Evolutionary conservation across 2,797 vertebrate genomes (phyloP).

Genomic region (Pseudochirops cupreus): DNA sequence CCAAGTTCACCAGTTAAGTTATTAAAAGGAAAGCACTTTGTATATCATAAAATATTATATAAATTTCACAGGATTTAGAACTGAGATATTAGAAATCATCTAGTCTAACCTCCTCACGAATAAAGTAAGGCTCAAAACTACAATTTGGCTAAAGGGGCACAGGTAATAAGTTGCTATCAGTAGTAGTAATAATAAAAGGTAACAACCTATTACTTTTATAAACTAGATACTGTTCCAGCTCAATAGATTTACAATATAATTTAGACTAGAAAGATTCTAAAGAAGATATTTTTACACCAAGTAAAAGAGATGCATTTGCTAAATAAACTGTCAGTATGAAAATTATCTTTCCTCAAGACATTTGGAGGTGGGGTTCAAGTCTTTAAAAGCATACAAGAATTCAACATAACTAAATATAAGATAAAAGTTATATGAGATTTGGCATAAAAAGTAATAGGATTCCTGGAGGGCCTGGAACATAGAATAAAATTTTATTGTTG

Average conservation of each 20-base stretch:
- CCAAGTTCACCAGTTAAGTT: background rate
- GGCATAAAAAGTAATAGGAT: slow-evolving; percentile 23
- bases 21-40: background rate
- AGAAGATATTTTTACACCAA: slow-evolving; percentile 12
- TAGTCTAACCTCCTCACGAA: background rate
- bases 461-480: background rate
- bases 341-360: slow-evolving; percentile 30
- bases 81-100: background rate
- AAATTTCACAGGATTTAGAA: background rate
- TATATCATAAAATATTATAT: background rate
- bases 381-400: slow-evolving; percentile 10
- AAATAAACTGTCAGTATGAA: slow-evolving; percentile 40
- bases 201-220: background rate
- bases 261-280: background rate
- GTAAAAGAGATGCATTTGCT: slow-evolving; percentile 19
- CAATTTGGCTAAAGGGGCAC: background rate
- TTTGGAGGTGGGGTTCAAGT: slow-evolving; percentile 22
- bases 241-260: slow-evolving; percentile 7
- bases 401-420: background rate
- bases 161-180: background rate
- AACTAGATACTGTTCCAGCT: background rate
- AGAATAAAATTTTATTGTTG: slow-evolving; percentile 44
- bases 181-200: slow-evolving; percentile 39
- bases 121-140: background rate
- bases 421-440: background rate